A percentile compares a stretch with the other conserved stretches of the same genome.
phyloP scores from a whole-genome alignment of 2,888 invertebrate genomes.

The Tenodera sinensis region DNA sequence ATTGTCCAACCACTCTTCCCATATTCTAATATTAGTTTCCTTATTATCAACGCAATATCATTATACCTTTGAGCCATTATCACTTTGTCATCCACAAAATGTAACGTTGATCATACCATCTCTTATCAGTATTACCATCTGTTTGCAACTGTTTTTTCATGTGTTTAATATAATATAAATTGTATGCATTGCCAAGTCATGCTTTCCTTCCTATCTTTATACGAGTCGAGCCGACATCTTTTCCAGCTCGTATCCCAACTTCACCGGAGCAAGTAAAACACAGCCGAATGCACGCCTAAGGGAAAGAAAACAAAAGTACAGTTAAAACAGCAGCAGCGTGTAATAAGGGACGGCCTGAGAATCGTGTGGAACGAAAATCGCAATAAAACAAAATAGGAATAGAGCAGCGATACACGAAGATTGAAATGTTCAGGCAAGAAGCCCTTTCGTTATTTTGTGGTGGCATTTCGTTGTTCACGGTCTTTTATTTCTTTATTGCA shows the following conservation, averaged over 20 bases:
- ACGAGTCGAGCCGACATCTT: background rate
- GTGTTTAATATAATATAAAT: too few species aligned
- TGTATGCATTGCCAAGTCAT: too few species aligned
- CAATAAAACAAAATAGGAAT: background rate
- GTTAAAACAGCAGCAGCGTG: background rate
- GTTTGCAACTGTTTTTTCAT: too few species aligned
- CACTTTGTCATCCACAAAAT: too few species aligned
- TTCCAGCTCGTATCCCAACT: background rate
- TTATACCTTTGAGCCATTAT: too few species aligned
- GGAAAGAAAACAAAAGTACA: background rate
- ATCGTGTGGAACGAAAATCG: constrained; percentile 14
- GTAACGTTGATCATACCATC: too few species aligned
- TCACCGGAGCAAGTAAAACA: background rate
- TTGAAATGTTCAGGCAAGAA: constrained; percentile 7
- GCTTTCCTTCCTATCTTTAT: background rate
- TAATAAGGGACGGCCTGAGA: background rate
- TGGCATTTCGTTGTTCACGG: background rate
- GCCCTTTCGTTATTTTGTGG: background rate
- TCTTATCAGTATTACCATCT: too few species aligned
- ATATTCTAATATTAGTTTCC: too few species aligned
- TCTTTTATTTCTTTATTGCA: background rate
- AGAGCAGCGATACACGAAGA: background rate
- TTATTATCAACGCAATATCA: too few species aligned
- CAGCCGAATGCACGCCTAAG: background rate
- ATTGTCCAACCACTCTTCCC: too few species aligned